Percentiles rank a stretch among this genome's conserved stretches.
Conservation (phyloP, 1,140 invertebrate species). For the Sycophila sp. region DNA sequence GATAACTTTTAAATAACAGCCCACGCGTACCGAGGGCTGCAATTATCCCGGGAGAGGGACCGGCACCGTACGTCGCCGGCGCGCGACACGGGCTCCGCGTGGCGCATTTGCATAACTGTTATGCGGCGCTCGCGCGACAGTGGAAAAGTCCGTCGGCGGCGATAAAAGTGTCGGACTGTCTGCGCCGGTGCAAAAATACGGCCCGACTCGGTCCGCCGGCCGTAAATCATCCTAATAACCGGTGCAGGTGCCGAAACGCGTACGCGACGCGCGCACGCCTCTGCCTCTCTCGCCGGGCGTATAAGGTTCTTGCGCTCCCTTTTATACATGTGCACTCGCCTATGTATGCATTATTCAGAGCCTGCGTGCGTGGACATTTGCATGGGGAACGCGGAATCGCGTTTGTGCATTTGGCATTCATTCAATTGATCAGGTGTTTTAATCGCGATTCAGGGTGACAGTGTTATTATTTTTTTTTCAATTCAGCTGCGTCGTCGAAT, state of each 20-base stretch:
- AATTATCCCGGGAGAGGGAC: constrained; percentile 37
- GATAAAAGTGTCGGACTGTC: not conserved
- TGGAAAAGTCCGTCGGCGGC: not conserved
- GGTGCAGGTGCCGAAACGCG: not conserved
- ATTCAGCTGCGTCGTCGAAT: too few relatives aligned
- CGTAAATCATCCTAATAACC: constrained; percentile 60
- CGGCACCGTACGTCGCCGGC: too few relatives aligned
- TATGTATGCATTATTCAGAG: constrained; percentile 16
- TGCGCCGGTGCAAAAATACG: not conserved
- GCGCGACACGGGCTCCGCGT: constrained; percentile 31
- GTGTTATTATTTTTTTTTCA: too few relatives aligned
- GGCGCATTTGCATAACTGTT: constrained; percentile 35
- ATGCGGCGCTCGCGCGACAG: constrained; percentile 44
- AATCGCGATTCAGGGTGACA: too few relatives aligned
- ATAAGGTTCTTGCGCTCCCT: too few relatives aligned
- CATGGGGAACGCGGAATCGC: constrained; percentile 17
- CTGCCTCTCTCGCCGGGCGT: too few relatives aligned
- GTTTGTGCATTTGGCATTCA: too few relatives aligned
- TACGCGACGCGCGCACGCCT: not conserved
- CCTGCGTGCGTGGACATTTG: constrained; percentile 1
- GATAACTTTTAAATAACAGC: not conserved
- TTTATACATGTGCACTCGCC: too few relatives aligned
- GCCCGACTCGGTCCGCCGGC: constrained; percentile 34
- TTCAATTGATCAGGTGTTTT: too few relatives aligned
- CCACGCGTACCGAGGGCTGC: not conserved